Evolutionary conservation across 2,888 invertebrate species (phyloP), one percentile per base, ranked within the genome.

Genomic region (Chironomus tentans): DNA sequence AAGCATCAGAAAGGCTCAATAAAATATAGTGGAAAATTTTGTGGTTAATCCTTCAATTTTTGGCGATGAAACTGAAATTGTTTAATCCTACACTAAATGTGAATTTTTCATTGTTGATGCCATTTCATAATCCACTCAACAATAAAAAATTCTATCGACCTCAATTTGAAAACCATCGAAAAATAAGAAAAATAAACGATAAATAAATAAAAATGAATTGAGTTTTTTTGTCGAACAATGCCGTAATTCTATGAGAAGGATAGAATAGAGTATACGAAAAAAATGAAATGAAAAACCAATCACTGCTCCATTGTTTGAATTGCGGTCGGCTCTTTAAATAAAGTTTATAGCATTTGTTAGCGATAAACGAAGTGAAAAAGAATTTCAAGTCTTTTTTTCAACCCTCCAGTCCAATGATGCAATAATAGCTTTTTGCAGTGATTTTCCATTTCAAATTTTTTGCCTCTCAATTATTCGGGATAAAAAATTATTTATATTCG

Each of bases 241-340:
- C 12, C 5, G 3, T n/a, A 56, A 65, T 13, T 10, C 13, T 22
- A 22, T 21, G 4, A 21, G 24, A 24, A 24, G 22, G 65, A 65
- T 13, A 38, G 38, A 38, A 38, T 38, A 38, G 38, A 38, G 38
- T 10, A 10, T 38, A 10, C 10, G 10, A 38, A 38, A 15, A 50
- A 18, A 56, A 56, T n/a, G 18, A 65, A n/a, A 65, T 24, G 65
- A 22, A 65, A 65, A 65, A 65, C 65, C 65, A 65, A 65, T 65
- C 65, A 65, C 21, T 21, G 21, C 4, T 65, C 24, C 24, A 65
- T 65, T 65, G 65, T 65, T 21, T 65, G 24, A 10, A 24, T 65
- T 65, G 65, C 21, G 65, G 65, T 65, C 13, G 65, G 65, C 65
- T 65, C 22, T 65, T 65, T 65, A 21, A 22, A 62, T 62, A 62